Percentiles rank a stretch among this genome's conserved stretches.
These are phyloP conservation scores for Hucho hucho DNA, from an alignment of 2,113 vertebrate genomes.

Conservation along the genomic window DNA sequence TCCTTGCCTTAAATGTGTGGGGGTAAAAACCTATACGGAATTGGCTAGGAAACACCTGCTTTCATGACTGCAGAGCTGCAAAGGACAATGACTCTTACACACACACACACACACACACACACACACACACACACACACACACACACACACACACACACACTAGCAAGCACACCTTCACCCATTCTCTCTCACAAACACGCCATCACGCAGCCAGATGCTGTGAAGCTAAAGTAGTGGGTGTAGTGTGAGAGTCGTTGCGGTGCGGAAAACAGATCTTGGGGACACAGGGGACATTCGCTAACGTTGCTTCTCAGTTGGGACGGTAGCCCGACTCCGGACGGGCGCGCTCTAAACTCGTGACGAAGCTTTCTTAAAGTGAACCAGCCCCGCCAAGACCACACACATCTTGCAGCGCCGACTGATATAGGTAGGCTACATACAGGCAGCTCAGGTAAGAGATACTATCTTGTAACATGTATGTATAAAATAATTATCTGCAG, in stretches of 20 bases:
- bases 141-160: not conserved
- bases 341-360: slow-evolving; percentile 17
- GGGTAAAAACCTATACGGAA: not conserved
- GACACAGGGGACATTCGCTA: slow-evolving; percentile 41
- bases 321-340: slow-evolving; percentile 32
- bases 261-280: slow-evolving; percentile 36
- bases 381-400: not conserved
- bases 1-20: not conserved
- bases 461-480: not conserved
- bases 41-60: not conserved
- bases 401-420: not conserved
- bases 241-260: not conserved
- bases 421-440: not conserved
- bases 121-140: not conserved
- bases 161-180: not conserved
- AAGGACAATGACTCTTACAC: not conserved
- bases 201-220: not conserved
- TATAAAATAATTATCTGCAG: too few relatives aligned
- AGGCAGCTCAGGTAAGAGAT: slow-evolving; percentile 4
- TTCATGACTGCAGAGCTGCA: not conserved
- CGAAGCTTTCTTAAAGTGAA: slow-evolving; percentile 5
- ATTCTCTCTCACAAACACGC: not conserved
- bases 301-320: not conserved
- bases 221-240: not conserved
- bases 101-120: not conserved